Base-by-base conservation (phyloP, 2,888 invertebrate genomes). In the Rotaria socialis region DNA sequence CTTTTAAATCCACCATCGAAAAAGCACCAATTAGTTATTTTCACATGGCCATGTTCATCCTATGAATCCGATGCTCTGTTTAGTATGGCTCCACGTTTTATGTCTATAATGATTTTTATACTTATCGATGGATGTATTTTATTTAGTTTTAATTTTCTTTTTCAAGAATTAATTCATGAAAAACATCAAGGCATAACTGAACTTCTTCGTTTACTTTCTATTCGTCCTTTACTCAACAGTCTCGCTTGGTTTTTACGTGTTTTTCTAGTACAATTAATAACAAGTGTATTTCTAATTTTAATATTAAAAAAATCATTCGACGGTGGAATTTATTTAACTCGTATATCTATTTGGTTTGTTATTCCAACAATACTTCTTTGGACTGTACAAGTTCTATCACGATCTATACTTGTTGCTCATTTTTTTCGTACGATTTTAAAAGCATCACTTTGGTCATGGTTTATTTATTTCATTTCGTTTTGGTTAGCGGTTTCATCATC, bases 81-180 rank as follows among this genome's bases (percentile, higher is more conserved):
- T 47, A 8, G 4, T 3, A 14, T 0, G 16, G n/a, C 11, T 6
- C 43, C 80, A n/a, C 22, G 19, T 80, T 80, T 80, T 47, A 22
- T n/a, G 4, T 8, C 47, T 24, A n/a, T 24, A 4, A 80, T 80
- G 8, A 43, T 80, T 80, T 8, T 80, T 19, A 43, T 80, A 16
- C 47, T 80, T 47, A 47, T 80, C 4, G 80, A 80, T 80, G 43
- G 80, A 47, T 47, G 24, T 47, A 47, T 47, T 80, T 47, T 80
- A 47, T 80, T 47, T 80, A n/a, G 43, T 47, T 80, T 47, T 80
- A 47, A 80, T 80, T 80, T 80, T 47, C 80, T 80, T 80, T 47
- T 80, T n/a, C 47, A 80, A 11, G 24, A 22, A 47, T 24, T 80
- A 43, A 43, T 80, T 4, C 47, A 80, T 24, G 80, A 80, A 80